Conservation (phyloP, 2,888 invertebrate genomes). For the Chrysomela aeneicollis region DNA sequence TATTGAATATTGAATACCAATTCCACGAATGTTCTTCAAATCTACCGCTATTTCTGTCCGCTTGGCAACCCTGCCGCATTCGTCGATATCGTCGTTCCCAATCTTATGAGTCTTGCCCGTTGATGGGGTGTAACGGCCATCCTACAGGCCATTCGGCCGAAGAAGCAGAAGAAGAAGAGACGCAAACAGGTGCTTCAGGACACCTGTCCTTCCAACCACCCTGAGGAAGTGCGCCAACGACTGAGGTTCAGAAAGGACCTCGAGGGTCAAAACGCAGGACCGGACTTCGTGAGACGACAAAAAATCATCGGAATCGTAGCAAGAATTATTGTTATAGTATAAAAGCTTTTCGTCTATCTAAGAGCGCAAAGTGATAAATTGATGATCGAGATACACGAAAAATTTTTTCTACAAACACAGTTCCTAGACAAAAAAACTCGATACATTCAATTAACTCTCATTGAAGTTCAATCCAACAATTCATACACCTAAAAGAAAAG, state of each 20-base stretch:
- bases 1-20: too few species aligned
- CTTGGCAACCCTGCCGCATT: constrained; percentile 7
- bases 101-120: constrained; percentile 31
- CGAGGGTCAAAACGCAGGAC: neutral
- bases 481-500: too few species aligned
- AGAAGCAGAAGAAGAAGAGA: constrained; percentile 54
- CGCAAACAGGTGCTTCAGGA: constrained; percentile 52
- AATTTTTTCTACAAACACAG: too few species aligned
- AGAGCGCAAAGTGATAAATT: too few species aligned
- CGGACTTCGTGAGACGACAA: too few species aligned
- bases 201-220: constrained; percentile 50
- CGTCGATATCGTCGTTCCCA: constrained; percentile 12
- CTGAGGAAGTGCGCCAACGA: constrained; percentile 34
- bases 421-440: too few species aligned
- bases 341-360: too few species aligned
- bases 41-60: neutral
- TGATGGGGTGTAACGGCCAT: constrained; percentile 52
- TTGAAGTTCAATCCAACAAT: too few species aligned
- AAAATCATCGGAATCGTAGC: neutral
- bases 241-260: constrained; percentile 27
- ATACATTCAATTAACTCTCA: too few species aligned
- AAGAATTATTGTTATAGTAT: neutral
- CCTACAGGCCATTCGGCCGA: constrained; percentile 49
- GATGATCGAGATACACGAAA: too few species aligned
- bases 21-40: too few species aligned